Conservation (phyloP, 2,888 invertebrate species). For the Bimastos eiseni region DNA sequence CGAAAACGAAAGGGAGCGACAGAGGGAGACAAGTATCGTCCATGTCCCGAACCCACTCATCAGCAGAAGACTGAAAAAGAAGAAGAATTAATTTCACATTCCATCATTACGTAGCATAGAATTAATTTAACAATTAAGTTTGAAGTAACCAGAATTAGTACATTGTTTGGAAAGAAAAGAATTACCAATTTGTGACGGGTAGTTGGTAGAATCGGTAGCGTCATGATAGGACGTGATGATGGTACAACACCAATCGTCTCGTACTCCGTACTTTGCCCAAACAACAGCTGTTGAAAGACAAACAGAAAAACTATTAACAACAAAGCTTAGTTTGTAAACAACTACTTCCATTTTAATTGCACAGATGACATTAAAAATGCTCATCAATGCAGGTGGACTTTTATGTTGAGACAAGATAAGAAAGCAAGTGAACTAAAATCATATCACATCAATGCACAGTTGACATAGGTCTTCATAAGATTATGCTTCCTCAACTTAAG, state of each 20-base stretch:
- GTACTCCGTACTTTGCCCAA: neutral
- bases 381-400: neutral
- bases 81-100: no score
- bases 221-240: slow-evolving; percentile 16
- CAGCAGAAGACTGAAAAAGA: no score
- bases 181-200: slow-evolving; percentile 30
- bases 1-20: no score
- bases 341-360: neutral
- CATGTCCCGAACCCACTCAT: no score
- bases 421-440: no score
- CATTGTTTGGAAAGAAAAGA: neutral
- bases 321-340: neutral
- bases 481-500: no score
- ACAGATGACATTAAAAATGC: neutral
- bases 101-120: no score
- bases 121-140: neutral
- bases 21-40: no score
- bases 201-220: neutral
- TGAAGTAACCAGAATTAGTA: neutral
- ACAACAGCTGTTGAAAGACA: neutral
- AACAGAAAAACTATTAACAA: neutral
- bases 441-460: no score
- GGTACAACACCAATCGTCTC: neutral
- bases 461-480: no score
- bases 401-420: no score